phyloP scores from a whole-genome alignment of 2,888 invertebrate genomes.

The Eumerus sabulonum region DNA sequence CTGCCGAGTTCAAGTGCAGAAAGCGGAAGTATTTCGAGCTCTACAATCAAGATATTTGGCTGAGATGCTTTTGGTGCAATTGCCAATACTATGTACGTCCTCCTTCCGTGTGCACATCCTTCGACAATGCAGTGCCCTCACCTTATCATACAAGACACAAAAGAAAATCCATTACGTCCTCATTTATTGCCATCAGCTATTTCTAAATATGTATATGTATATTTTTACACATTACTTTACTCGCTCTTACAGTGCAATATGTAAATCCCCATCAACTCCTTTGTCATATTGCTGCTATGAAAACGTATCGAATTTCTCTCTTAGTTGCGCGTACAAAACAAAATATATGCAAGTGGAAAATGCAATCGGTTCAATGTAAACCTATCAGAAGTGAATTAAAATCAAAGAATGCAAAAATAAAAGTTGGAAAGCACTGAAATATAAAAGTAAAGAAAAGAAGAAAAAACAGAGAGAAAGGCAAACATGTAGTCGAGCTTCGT shows the following conservation, averaged over 20 bases:
- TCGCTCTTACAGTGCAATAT: slow-evolving; percentile 35
- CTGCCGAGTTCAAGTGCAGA: too few species aligned
- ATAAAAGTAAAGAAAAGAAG: slow-evolving; percentile 40
- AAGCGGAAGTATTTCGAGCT: too few species aligned
- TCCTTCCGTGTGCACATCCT: too few species aligned
- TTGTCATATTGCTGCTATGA: slow-evolving; percentile 31
- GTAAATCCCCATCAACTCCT: slow-evolving; percentile 21
- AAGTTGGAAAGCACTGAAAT: slow-evolving; percentile 43
- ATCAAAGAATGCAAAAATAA: slow-evolving; percentile 28
- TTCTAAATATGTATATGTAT: slow-evolving; percentile 23
- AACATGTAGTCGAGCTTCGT: slow-evolving; percentile 25
- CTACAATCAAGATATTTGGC: too few species aligned
- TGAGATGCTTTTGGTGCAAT: too few species aligned
- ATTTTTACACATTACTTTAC: slow-evolving; percentile 40
- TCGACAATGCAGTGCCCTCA: too few species aligned
- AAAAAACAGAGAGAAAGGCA: slow-evolving; percentile 6
- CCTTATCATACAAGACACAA: too few species aligned
- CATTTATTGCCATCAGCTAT: slow-evolving; percentile 62
- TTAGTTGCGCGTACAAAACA: slow-evolving; percentile 25
- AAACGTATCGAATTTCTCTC: slow-evolving; percentile 23
- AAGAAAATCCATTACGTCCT: slow-evolving; percentile 14
- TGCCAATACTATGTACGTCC: too few species aligned
- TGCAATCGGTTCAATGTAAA: slow-evolving; percentile 23
- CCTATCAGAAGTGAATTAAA: slow-evolving; percentile 18
- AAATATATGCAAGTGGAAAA: slow-evolving; percentile 25